These are phyloP conservation scores for Progne subis DNA, from an alignment of 2,113 vertebrate species.

Conservation along the genomic window DNA sequence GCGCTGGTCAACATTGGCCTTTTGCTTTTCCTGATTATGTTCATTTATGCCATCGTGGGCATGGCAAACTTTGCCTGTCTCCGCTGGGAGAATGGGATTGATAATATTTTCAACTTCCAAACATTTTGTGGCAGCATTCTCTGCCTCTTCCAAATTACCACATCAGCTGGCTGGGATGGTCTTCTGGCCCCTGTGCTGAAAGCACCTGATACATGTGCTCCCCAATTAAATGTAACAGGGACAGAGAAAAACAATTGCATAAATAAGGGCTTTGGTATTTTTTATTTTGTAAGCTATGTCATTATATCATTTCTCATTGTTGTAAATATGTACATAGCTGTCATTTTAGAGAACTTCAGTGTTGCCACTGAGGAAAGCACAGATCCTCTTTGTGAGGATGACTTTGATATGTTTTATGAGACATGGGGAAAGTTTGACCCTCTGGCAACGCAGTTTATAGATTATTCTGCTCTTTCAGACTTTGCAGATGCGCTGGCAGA, in stretches of 20 bases:
- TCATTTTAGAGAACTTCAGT: slow-evolving; percentile 96
- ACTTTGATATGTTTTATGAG: slow-evolving; percentile 98
- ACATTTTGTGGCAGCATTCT: slow-evolving; percentile 93
- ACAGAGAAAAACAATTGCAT: slow-evolving; percentile 65
- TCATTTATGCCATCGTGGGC: slow-evolving; percentile 97
- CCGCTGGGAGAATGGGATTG: slow-evolving; percentile 74
- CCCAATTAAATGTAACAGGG: not conserved
- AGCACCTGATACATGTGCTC: slow-evolving; percentile 43
- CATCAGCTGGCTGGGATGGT: slow-evolving; percentile 93
- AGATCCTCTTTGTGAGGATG: slow-evolving; percentile 91
- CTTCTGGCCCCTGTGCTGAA: slow-evolving; percentile 85
- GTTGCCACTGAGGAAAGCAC: slow-evolving; percentile 94
- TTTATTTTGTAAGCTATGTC: slow-evolving; percentile 94
- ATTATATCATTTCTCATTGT: slow-evolving; percentile 96
- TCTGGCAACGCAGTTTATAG: slow-evolving; percentile 92
- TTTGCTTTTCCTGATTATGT: slow-evolving; percentile 96
- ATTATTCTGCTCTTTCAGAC: slow-evolving; percentile 84
- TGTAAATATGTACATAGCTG: slow-evolving; percentile 98
- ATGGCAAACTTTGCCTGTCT: slow-evolving; percentile 91
- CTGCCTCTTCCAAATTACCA: slow-evolving; percentile 97
- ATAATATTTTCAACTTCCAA: slow-evolving; percentile 93
- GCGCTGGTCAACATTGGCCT: slow-evolving; percentile 96
- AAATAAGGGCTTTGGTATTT: slow-evolving; percentile 78
- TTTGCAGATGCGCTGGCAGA: slow-evolving; percentile 89
- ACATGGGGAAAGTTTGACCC: slow-evolving; percentile 95